phyloP scores from a whole-genome alignment of 2,888 invertebrate genomes.

The Timema cristinae region DNA sequence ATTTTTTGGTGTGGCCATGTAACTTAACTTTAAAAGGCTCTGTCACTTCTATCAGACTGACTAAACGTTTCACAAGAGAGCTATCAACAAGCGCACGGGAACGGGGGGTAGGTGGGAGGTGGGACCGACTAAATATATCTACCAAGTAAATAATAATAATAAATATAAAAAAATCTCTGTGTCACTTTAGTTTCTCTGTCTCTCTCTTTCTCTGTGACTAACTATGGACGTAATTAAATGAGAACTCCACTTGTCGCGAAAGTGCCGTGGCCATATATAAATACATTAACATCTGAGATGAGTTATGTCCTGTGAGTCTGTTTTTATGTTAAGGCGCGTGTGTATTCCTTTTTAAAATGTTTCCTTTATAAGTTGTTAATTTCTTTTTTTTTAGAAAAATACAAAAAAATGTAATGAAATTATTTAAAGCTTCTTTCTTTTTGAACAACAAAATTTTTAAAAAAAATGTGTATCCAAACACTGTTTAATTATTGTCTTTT shows the following conservation, averaged over 20 bases:
- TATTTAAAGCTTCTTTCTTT: slow-evolving; percentile 3
- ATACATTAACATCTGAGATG: slow-evolving; percentile 24
- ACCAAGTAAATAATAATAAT: too few relatives aligned
- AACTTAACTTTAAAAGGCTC: slow-evolving; percentile 6
- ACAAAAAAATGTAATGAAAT: background rate
- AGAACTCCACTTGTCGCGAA: slow-evolving; percentile 22
- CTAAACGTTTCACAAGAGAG: slow-evolving; percentile 13
- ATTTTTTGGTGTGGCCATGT: slow-evolving; percentile 1
- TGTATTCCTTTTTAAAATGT: too few relatives aligned
- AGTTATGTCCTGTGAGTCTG: background rate
- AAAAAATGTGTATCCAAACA: slow-evolving; percentile 10
- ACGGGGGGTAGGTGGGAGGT: background rate
- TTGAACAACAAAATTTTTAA: background rate
- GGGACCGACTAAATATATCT: background rate
- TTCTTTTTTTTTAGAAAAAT: too few relatives aligned
- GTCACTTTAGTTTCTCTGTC: too few relatives aligned
- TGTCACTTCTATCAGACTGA: background rate
- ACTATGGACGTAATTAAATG: slow-evolving; percentile 25
- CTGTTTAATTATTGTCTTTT: slow-evolving; percentile 13
- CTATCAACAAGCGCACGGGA: slow-evolving; percentile 2
- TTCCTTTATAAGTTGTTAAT: too few relatives aligned
- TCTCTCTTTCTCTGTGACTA: background rate
- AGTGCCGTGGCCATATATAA: slow-evolving; percentile 22
- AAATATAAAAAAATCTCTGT: too few relatives aligned
- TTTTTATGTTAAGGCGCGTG: too few relatives aligned